phyloP scores from a whole-genome alignment of 2,113 vertebrate genomes.

The Carettochelys insculpta region DNA sequence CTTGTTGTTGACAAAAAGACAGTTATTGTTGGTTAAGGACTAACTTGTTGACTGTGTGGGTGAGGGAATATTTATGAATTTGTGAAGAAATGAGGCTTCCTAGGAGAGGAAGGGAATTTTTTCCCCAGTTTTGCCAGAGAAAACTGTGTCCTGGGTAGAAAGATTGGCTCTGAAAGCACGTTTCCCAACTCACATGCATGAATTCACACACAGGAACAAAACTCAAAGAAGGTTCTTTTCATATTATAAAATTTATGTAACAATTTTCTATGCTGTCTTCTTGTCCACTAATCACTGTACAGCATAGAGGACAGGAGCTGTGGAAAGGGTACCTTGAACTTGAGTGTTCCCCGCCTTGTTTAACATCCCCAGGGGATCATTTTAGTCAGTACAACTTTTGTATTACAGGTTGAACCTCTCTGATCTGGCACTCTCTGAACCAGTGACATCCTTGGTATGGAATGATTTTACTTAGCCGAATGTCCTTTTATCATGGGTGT shows the following conservation, averaged over 20 bases:
- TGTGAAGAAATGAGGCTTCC: not conserved
- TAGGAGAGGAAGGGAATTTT: not conserved
- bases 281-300: not conserved
- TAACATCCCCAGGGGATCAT: not conserved
- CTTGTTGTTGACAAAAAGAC: not conserved
- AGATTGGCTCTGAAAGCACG: not conserved
- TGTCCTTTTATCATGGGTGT: too few relatives aligned
- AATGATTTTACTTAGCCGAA: too few relatives aligned
- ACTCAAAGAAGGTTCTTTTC: not conserved
- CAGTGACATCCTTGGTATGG: too few relatives aligned
- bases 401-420: too few relatives aligned
- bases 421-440: too few relatives aligned
- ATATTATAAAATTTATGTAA: not conserved
- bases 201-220: not conserved
- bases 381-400: not conserved
- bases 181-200: not conserved
- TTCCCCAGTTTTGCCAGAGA: not conserved
- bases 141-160: not conserved
- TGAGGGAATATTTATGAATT: not conserved
- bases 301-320: not conserved
- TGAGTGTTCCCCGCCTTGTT: not conserved
- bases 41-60: not conserved
- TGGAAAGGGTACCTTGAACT: not conserved
- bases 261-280: not conserved
- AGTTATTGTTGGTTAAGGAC: not conserved